Evolutionary conservation across 2,888 invertebrate genomes (phyloP), one percentile per base, ranked within the genome.

Genomic region (Corbicula japonica): DNA sequence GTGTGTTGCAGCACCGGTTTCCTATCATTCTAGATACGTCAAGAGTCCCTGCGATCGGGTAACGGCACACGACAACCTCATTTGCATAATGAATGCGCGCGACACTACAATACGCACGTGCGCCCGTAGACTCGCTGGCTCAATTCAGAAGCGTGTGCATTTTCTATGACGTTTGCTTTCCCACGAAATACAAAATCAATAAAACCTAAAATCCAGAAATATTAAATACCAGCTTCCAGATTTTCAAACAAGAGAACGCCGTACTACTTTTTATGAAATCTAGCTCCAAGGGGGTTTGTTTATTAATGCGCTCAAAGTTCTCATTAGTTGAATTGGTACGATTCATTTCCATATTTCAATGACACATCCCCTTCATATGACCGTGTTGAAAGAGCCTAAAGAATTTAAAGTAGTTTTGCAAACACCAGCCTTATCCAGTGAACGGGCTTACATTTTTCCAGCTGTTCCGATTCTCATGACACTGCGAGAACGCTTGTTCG

Each of bases 1-100:
- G 74, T 74, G 60, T 66, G 66, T 66, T 65, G 50, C 61, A 50
- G 58, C 61, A 66, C 23, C 60, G 58, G 68, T 61, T 66, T 66
- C 46, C 60, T 68, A 60, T 63, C 54, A 63, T 46, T 23, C 46
- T 41, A 52, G 66, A 60, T 77, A 72, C 61, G 52, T 62, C 50
- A 71, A 62, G 21, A 70, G 52, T 76, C 85, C 76, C 71, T n/a
- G 46, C 75, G 76, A 73, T 73, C 60, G 62, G 46, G 50, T 52
- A 48, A 50, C 46, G 85, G 80, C 88, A 88, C 87, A 76, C 86
- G 88, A 83, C 85, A 48, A 52, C 54, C 84, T 87, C 74, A 89
- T 89, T 89, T 88, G 82, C 88, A 88, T 88, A 84, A 79, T 74
- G 77, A 79, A 81, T 73, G 74, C 84, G 77, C 86, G 84, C 77